A percentile compares a stretch with the other conserved stretches of the same genome.
Evolutionary conservation across 2,888 invertebrate species (phyloP).

Genomic region (Liopterus haemorrhoidalis): DNA sequence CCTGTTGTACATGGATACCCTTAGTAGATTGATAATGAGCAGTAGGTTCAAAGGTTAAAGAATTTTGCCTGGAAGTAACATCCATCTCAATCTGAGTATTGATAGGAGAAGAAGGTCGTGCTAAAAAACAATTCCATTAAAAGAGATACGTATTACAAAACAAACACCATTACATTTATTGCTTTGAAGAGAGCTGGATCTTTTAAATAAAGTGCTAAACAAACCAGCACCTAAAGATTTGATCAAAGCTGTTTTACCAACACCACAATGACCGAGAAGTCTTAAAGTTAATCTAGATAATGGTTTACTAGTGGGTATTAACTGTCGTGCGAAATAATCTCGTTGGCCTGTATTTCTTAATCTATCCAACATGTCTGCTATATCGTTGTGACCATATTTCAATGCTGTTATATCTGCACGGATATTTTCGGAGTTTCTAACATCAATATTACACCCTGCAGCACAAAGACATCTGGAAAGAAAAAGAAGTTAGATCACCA

Average conservation of each 20-base stretch:
- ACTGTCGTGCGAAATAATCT: constrained; percentile 49
- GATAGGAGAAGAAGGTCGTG: constrained; percentile 47
- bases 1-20: constrained; percentile 59
- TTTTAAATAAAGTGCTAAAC: constrained; percentile 59
- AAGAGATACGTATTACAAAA: neutral
- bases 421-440: constrained; percentile 62
- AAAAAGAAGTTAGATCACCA: neutral
- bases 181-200: constrained; percentile 49
- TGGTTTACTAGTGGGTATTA: constrained; percentile 54
- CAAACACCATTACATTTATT: constrained; percentile 43
- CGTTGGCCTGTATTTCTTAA: constrained; percentile 53
- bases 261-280: constrained; percentile 64
- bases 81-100: constrained; percentile 55
- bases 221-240: constrained; percentile 63
- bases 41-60: constrained; percentile 53
- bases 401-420: constrained; percentile 72
- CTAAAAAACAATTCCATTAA: constrained; percentile 37
- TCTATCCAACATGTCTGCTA: constrained; percentile 61
- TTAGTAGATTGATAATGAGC: constrained; percentile 55
- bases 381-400: constrained; percentile 64
- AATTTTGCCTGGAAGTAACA: constrained; percentile 54
- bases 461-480: constrained; percentile 57
- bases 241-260: constrained; percentile 64
- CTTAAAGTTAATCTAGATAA: constrained; percentile 60
- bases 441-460: constrained; percentile 64